A percentile compares a stretch with the other conserved stretches of the same genome.
phyloP scores from a whole-genome alignment of 2,797 vertebrate genomes.

The Microcaecilia unicolor region DNA sequence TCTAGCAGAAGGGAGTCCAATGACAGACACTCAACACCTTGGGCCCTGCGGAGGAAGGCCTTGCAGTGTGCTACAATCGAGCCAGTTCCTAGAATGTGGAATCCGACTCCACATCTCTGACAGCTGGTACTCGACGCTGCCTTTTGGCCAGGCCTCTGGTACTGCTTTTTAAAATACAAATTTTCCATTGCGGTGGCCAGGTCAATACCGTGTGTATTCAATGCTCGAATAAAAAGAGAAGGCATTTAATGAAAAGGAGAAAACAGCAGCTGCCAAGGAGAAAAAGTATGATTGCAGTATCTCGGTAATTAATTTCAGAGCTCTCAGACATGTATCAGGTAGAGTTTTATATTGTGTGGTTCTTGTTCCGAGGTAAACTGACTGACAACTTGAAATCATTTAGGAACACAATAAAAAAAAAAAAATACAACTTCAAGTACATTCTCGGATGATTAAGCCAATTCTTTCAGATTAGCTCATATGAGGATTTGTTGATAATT shows the following conservation, averaged over 20 bases:
- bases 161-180: slow-evolving; percentile 4
- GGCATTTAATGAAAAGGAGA: slow-evolving; percentile 5
- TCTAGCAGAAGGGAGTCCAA: no score
- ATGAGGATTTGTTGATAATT: no score
- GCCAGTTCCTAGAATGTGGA: neutral
- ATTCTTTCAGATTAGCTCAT: no score
- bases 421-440: no score
- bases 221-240: slow-evolving; percentile 11
- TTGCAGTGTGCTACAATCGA: neutral
- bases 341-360: slow-evolving; percentile 30
- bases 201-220: slow-evolving; percentile 5
- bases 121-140: neutral
- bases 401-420: neutral
- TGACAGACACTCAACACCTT: no score
- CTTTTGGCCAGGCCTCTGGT: neutral
- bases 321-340: slow-evolving; percentile 12
- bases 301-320: neutral
- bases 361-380: slow-evolving; percentile 9
- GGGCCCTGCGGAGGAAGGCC: no score
- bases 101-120: neutral
- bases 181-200: slow-evolving; percentile 1
- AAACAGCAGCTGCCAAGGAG: slow-evolving; percentile 11
- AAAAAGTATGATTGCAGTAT: slow-evolving; percentile 5
- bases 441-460: no score
- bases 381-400: slow-evolving; percentile 29